phyloP scores from a whole-genome alignment of 92 coral and sea anemone genomes.

The Porites evermanni region DNA sequence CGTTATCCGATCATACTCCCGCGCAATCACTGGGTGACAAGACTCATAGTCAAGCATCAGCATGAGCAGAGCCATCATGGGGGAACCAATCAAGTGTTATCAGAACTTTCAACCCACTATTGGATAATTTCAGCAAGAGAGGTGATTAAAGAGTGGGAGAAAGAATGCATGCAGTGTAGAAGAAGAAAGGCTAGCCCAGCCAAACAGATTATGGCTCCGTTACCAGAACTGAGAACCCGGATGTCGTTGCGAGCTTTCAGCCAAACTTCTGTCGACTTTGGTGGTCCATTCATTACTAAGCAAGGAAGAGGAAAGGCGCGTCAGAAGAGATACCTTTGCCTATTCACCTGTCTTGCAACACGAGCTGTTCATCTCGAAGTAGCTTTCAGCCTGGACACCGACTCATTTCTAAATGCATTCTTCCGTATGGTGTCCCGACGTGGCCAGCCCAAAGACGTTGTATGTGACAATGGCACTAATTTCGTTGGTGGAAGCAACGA shows the following conservation, averaged over 20 bases:
- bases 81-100: too few relatives aligned
- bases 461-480: slow-evolving; percentile 62
- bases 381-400: slow-evolving; percentile 47
- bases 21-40: too few relatives aligned
- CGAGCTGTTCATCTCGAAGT: slow-evolving; percentile 43
- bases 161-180: slow-evolving; percentile 51
- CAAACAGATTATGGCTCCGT: slow-evolving; percentile 58
- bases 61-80: too few relatives aligned
- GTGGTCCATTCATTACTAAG: slow-evolving; percentile 41
- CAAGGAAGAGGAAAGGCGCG: slow-evolving; percentile 38
- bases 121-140: slow-evolving; percentile 66
- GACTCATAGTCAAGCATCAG: too few relatives aligned
- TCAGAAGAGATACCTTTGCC: slow-evolving; percentile 24
- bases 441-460: slow-evolving; percentile 37
- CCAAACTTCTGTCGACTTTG: slow-evolving; percentile 35
- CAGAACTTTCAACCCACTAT: slow-evolving; percentile 45
- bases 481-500: slow-evolving; percentile 49
- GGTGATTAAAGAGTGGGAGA: slow-evolving; percentile 61
- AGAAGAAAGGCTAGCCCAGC: slow-evolving; percentile 54
- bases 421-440: slow-evolving; percentile 46
- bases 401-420: slow-evolving; percentile 47
- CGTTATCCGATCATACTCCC: too few relatives aligned
- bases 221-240: slow-evolving; percentile 40
- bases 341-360: slow-evolving; percentile 21
- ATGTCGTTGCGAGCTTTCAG: slow-evolving; percentile 40